Percentiles rank a stretch among this genome's conserved stretches.
Conservation (phyloP, 2,797 vertebrate genomes). For the Alectoris magna region DNA sequence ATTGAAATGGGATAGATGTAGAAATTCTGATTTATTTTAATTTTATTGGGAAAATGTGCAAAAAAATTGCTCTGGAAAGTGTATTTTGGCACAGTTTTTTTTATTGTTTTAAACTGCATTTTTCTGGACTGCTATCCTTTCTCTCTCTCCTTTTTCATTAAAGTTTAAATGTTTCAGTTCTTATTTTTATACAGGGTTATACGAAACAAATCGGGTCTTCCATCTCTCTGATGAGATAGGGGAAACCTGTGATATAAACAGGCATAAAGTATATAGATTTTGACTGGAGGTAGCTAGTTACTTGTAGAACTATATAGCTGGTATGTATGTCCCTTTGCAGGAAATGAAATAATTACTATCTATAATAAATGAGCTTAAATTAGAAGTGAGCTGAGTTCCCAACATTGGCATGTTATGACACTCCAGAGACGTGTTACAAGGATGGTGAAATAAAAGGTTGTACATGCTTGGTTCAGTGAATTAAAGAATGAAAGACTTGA, state of each 20-base stretch:
- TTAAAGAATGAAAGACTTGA: background rate
- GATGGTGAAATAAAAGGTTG: background rate
- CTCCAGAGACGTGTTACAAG: background rate
- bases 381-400: background rate
- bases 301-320: background rate
- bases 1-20: background rate
- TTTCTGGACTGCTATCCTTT: background rate
- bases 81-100: background rate
- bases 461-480: background rate
- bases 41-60: background rate
- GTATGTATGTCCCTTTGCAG: background rate
- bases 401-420: background rate
- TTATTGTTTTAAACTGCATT: background rate
- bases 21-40: background rate
- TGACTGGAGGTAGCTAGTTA: background rate
- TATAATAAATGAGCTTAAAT: background rate
- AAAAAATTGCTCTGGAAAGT: background rate
- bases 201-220: accelerated
- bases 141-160: background rate
- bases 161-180: background rate
- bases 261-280: background rate
- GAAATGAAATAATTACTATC: background rate
- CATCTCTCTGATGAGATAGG: background rate
- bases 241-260: background rate
- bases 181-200: background rate